A percentile compares a stretch with the other conserved stretches of the same genome.
phyloP scores from a whole-genome alignment of 2,888 invertebrate genomes.

The Plebejus melissa region DNA sequence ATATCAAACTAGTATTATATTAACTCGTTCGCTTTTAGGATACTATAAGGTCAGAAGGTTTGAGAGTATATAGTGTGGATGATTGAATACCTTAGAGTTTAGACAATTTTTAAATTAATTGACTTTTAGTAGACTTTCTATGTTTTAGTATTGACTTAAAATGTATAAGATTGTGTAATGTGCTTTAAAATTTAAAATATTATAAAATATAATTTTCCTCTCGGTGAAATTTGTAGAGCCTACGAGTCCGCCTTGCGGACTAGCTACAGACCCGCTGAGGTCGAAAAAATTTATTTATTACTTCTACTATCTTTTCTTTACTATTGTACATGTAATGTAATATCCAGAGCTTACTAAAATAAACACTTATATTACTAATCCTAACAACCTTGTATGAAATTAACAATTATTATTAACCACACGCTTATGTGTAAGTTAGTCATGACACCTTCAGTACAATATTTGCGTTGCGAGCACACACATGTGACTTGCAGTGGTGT shows the following conservation, averaged over 20 bases:
- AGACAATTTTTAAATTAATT: too few relatives aligned
- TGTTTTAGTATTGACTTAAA: too few relatives aligned
- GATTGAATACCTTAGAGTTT: too few relatives aligned
- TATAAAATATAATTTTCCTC: too few relatives aligned
- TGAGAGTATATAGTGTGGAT: background rate
- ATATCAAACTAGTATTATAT: constrained; percentile 30
- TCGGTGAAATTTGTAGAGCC: background rate
- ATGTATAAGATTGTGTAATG: too few relatives aligned
- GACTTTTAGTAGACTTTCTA: too few relatives aligned
- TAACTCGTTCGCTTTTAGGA: background rate
- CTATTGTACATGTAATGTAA: background rate
- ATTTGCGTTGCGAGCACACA: constrained; percentile 44
- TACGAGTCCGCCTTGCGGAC: too few relatives aligned
- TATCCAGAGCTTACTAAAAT: background rate
- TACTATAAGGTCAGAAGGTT: background rate
- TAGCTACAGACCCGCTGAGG: background rate
- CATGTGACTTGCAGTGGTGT: constrained; percentile 38
- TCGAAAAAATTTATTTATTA: background rate
- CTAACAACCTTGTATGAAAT: constrained; percentile 45
- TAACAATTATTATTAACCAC: constrained; percentile 52
- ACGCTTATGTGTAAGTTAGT: constrained; percentile 48
- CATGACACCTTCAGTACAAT: constrained; percentile 48
- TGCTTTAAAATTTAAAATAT: too few relatives aligned
- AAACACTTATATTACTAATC: constrained; percentile 16
- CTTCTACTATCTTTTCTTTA: background rate